Evolutionary conservation across 2,797 vertebrate species (phyloP).

Genomic region (Gallirallus australis): DNA sequence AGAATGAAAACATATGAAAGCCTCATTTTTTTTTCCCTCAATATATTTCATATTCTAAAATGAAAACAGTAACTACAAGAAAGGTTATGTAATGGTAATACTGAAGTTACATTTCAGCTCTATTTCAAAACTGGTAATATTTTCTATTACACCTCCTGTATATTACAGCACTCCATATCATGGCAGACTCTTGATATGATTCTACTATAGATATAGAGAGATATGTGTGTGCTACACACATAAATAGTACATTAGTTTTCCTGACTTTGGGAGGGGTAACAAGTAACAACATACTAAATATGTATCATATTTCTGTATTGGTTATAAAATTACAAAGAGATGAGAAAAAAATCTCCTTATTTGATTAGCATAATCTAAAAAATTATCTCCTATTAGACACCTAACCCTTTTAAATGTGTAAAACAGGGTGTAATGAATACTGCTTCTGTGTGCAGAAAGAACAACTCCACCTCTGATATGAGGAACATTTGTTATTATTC

Average conservation of each 20-base stretch:
- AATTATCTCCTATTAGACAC: background rate
- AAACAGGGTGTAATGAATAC: background rate
- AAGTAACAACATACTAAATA: background rate
- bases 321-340: background rate
- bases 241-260: background rate
- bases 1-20: background rate
- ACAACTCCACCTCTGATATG: background rate
- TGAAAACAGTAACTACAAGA: background rate
- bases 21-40: background rate
- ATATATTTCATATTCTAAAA: background rate
- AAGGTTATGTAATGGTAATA: background rate
- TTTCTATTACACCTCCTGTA: background rate
- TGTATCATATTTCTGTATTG: background rate
- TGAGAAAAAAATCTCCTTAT: background rate
- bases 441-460: background rate
- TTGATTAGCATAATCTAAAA: background rate
- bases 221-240: background rate
- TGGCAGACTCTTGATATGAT: background rate
- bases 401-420: background rate
- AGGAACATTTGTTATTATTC: background rate
- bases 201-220: background rate
- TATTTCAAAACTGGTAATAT: background rate
- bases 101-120: background rate
- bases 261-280: background rate
- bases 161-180: background rate